A percentile compares a stretch with the other conserved stretches of the same genome.
Conservation (phyloP, 2,888 invertebrate genomes). For the Cenopis cana region DNA sequence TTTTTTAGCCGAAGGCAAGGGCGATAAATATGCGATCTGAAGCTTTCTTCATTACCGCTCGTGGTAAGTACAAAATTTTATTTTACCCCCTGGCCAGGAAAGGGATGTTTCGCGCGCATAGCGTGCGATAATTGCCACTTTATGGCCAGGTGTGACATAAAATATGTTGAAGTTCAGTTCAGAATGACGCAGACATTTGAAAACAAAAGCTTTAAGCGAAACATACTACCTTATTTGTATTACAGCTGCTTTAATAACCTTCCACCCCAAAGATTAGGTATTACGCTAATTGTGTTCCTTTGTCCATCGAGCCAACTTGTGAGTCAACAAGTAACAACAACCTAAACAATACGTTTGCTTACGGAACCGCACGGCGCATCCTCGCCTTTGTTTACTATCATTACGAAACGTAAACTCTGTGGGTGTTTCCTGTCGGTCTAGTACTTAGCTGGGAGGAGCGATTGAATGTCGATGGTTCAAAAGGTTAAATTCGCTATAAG, state of each 20-base stretch:
- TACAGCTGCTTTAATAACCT: background rate
- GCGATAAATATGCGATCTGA: too few relatives aligned
- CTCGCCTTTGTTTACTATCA: conserved; percentile 45
- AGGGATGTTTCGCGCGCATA: too few relatives aligned
- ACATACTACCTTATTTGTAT: background rate
- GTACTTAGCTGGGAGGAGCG: conserved; percentile 19
- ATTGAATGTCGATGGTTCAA: conserved; percentile 27
- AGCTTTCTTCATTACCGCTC: too few relatives aligned
- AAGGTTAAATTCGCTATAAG: conserved; percentile 18
- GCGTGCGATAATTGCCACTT: too few relatives aligned
- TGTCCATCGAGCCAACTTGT: background rate
- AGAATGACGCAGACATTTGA: too few relatives aligned
- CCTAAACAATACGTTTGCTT: conserved; percentile 29
- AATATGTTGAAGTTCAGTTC: too few relatives aligned
- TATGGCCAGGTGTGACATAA: too few relatives aligned
- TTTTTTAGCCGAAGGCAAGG: too few relatives aligned
- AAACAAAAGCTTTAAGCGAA: too few relatives aligned
- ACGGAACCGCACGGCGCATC: conserved; percentile 34
- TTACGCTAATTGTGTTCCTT: background rate
- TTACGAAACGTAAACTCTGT: conserved; percentile 52
- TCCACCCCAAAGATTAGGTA: background rate
- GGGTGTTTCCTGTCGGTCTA: conserved; percentile 55
- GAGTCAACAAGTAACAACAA: conserved; percentile 17
- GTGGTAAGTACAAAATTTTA: too few relatives aligned
- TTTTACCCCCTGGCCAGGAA: too few relatives aligned